Base-by-base conservation (phyloP, 2,888 invertebrate species). In the Dasypogon diadema region DNA sequence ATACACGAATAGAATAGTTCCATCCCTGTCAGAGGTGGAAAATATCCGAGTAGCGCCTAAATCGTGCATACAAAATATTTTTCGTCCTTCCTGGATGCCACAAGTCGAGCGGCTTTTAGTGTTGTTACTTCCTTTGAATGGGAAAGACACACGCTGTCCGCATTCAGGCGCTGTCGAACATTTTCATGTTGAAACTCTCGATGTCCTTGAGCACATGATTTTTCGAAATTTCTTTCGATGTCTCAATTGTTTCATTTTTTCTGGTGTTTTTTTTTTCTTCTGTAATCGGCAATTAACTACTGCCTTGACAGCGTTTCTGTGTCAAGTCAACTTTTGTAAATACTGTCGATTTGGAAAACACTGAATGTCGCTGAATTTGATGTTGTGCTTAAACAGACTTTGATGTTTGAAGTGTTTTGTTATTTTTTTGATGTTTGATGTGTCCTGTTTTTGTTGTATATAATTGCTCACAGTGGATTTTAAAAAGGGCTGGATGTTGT, bases 101-200 rank as follows among this genome's bases (percentile, higher is more conserved):
- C 74, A 58, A 58, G 58, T 12, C 74, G 60, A 54, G 58, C 72
- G 68, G 72, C 68, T 75, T 73, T 78, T 77, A 79, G 79, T 79
- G 78, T 78, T 77, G 78, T 75, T 76, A 78, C 78, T 79, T 78
- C 78, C 79, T 79, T 68, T 77, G 77, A 75, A 75, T 78, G 75
- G 78, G 68, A 68, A 77, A 76, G 78, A 76, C 56, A 74, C 46
- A 73, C 56, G 46, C 21, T 30, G 70, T 70, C 70, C 10, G 12
- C 21, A 21, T 24, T 14, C n/a, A 34, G 55, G 10, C 76, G 58
- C 18, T 63, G 18, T 63, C 63, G 51, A 68, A 34, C 18, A 24
- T 6, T 21, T 54, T 3, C 30, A 58, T 63, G 60, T 22, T 48
- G 26, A 48, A 51, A 51, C 14, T 51, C 54, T 34, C 37, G 70